These are phyloP conservation scores for Eulemur rubriventer DNA, from an alignment of 2,797 vertebrate species.

Conservation along the genomic window DNA sequence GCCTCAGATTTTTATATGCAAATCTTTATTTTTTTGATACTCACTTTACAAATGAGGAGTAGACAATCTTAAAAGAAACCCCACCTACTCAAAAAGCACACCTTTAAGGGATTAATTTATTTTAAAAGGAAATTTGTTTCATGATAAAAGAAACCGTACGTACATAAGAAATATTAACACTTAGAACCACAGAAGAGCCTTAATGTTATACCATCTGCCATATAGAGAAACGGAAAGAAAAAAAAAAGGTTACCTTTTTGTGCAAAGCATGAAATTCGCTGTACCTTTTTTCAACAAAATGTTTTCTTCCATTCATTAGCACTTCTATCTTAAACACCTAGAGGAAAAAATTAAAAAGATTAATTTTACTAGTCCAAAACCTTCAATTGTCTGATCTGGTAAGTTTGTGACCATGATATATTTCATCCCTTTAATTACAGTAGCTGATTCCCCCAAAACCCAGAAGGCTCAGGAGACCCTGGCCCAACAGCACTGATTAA, in stretches of 20 bases:
- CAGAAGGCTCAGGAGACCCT: slow-evolving; percentile 45
- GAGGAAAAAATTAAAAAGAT: slow-evolving; percentile 76
- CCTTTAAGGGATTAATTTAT: background rate
- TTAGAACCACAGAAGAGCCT: slow-evolving; percentile 7
- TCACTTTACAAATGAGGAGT: background rate
- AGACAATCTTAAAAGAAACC: background rate
- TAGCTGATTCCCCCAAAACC: slow-evolving; percentile 61
- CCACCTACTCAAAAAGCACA: background rate
- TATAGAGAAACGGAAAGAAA: slow-evolving; percentile 3
- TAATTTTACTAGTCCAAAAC: slow-evolving; percentile 66
- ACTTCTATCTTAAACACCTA: slow-evolving; percentile 99
- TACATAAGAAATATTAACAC: background rate
- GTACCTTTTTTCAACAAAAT: slow-evolving; percentile 97
- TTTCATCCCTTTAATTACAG: slow-evolving; percentile 73
- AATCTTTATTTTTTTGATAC: background rate
- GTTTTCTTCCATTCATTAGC: slow-evolving; percentile 95
- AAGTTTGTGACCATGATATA: slow-evolving; percentile 68
- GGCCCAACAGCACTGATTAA: slow-evolving; percentile 72
- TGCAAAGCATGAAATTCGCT: slow-evolving; percentile 98
- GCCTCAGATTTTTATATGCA: background rate
- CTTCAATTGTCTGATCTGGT: slow-evolving; percentile 39
- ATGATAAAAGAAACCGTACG: background rate
- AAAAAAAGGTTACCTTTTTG: slow-evolving; percentile 92
- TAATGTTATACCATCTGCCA: background rate
- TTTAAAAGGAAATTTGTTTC: background rate